Evolutionary conservation across 2,888 invertebrate species (phyloP), one percentile per base, ranked within the genome.

Genomic region (Catocala nupta): DNA sequence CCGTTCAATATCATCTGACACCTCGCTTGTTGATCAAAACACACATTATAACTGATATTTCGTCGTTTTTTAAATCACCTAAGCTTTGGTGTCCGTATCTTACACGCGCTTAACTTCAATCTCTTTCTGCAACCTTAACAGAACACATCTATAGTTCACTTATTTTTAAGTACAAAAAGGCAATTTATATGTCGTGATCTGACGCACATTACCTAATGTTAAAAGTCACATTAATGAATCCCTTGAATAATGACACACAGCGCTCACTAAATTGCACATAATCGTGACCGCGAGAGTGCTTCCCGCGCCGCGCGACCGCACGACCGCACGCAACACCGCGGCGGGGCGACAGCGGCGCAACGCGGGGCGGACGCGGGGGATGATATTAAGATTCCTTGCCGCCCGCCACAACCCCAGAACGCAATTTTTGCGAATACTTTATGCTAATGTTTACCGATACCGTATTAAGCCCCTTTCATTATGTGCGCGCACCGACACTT

Each of bases 401-500:
- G 65, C 82, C 77, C 76, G 72, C 73, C 73, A 63, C 70, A 73
- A 68, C 77, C 78, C 77, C 77, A 75, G 81, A 78, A 83, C 83
- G 86, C 86, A 88, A 89, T 89, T 88, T 90, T 90, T 87, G 83
- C 83, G 75, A 85, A 86, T 83, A 85, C 87, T 87, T 89, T 86
- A 89, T 89, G 87, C 85, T 86, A 89, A 90, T 88, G 82, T 88
- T 89, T 87, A 85, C 84, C 82, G 82, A 88, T 86, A 84, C 83
- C 81, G 83, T 80, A 83, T 83, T 84, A 83, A 83, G 84, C 83
- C 86, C 81, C 82, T 85, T 87, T 87, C 85, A 89, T 89, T 87
- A 88, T 82, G 82, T 63, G 61, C 53, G 65, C 59, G 56, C 75
- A 59, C 63, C 63, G 65, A 63, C 65, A 72, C 73, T 70, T 80